Evolutionary conservation across 2,797 vertebrate species (phyloP).

Genomic region (Onychomys leucogaster): DNA sequence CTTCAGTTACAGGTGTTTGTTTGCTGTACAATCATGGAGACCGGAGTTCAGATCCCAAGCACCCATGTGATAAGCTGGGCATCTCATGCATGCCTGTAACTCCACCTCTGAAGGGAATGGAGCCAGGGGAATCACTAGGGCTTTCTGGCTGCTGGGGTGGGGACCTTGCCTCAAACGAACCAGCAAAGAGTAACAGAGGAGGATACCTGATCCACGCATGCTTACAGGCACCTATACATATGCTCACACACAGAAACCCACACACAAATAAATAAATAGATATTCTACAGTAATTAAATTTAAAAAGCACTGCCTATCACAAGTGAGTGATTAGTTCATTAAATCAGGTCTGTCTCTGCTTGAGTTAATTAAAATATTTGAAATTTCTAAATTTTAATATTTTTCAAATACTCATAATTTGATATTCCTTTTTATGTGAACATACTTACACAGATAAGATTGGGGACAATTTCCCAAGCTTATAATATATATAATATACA

Average conservation of each 20-base stretch:
- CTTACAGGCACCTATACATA: background rate
- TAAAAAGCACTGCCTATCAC: background rate
- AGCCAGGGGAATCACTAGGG: background rate
- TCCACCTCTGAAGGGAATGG: background rate
- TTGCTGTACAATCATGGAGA: background rate
- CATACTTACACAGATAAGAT: background rate
- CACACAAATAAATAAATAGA: background rate
- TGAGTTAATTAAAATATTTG: conserved; percentile 20
- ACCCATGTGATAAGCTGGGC: background rate
- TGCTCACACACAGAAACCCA: background rate
- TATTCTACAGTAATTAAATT: background rate
- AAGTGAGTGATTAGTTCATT: background rate
- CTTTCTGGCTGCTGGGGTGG: background rate
- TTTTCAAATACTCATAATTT: background rate
- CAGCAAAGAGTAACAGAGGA: background rate
- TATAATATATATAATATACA: background rate
- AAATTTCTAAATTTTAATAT: background rate
- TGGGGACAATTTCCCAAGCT: background rate
- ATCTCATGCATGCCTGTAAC: background rate
- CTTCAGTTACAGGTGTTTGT: background rate
- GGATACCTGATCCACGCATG: background rate
- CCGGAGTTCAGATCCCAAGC: background rate
- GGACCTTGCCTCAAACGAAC: background rate
- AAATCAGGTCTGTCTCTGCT: background rate
- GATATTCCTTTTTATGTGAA: background rate